Base-by-base conservation (phyloP, 2,113 vertebrate species). In the Xiphophorus couchianus region DNA sequence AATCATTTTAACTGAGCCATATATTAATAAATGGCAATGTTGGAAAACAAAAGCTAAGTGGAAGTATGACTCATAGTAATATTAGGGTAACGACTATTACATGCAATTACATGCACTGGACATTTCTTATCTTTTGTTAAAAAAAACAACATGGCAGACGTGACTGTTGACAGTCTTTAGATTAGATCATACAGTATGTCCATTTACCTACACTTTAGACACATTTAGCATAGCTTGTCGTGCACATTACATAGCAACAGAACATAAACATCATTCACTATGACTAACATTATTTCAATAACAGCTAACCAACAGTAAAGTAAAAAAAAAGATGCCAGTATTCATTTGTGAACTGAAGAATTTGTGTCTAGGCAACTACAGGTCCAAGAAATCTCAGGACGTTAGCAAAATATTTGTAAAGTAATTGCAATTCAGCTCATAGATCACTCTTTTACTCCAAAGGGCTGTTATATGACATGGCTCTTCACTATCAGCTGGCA, bases 401-500 rank as follows among this genome's bases (percentile, higher is more conserved):
- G 22, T 54, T 54, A 54, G 48, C 22, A 54, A 54, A 54, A 25
- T 54, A 54, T 54, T 54, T 54, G 48, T 54, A 15, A 54, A 54
- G 48, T 54, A 54, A 54, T 25, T 22, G 48, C 48, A 58, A 58
- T 58, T 58, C 51, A 58, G 25, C 6, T 58, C 51, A 58, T 58
- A 9, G 51, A 58, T 65, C 30, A 35, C 19, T 4, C 17, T 29
- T 68, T 39, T 48, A 44, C 39, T 68, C 39, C 51, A 37, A 35
- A 70, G 33, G 22, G 12, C 13, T 35, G 11, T 27, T 54, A 70
- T 30, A 22, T 67, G 37, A 44, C n/a, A 28, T 44, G 15, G 29
- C 28, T 58, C 58, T 83, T 71, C 72, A 78, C 72, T 69, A 63
- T 64, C 58, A 71, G 69, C 28, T 19, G 39, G 28, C n/a, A 22